These are phyloP conservation scores for Kryptolebias marmoratus DNA, from an alignment of 2,113 vertebrate species.

Conservation along the genomic window DNA sequence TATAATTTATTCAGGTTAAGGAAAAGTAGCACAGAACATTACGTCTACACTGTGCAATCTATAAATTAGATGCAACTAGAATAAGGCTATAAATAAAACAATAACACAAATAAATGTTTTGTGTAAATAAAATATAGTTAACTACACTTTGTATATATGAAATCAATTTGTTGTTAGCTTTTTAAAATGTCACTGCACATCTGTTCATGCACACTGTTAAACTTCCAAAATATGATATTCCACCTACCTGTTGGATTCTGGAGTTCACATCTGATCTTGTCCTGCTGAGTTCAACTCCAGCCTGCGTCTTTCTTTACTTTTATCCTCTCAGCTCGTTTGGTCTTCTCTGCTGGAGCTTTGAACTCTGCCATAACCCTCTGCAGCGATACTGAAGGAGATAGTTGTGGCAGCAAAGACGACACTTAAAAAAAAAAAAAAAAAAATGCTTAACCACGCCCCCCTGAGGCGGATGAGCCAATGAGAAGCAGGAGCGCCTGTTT, in stretches of 20 bases:
- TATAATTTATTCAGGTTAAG: slow-evolving; percentile 3
- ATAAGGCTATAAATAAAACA: background rate
- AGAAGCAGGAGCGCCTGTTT: slow-evolving; percentile 54
- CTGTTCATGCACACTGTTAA: background rate
- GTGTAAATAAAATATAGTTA: background rate
- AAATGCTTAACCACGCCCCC: slow-evolving; percentile 50
- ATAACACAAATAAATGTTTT: background rate
- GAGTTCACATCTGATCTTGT: slow-evolving; percentile 34
- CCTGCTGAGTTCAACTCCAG: slow-evolving; percentile 43
- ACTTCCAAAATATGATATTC: background rate
- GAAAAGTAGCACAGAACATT: background rate
- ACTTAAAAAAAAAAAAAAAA: slow-evolving; percentile 64
- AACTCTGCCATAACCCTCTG: slow-evolving; percentile 68
- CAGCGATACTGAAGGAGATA: slow-evolving; percentile 58
- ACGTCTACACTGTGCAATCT: slow-evolving; percentile 1
- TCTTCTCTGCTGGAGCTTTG: slow-evolving; percentile 20
- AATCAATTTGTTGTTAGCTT: background rate
- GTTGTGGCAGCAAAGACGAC: slow-evolving; percentile 50
- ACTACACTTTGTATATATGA: background rate
- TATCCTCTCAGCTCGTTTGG: slow-evolving; percentile 20
- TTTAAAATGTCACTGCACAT: background rate
- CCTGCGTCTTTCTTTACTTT: slow-evolving; percentile 21
- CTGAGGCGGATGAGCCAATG: slow-evolving; percentile 48
- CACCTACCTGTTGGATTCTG: slow-evolving; percentile 66
- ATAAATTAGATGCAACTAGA: background rate